phyloP scores from a whole-genome alignment of 2,797 vertebrate genomes.

The Brotula barbata region DNA sequence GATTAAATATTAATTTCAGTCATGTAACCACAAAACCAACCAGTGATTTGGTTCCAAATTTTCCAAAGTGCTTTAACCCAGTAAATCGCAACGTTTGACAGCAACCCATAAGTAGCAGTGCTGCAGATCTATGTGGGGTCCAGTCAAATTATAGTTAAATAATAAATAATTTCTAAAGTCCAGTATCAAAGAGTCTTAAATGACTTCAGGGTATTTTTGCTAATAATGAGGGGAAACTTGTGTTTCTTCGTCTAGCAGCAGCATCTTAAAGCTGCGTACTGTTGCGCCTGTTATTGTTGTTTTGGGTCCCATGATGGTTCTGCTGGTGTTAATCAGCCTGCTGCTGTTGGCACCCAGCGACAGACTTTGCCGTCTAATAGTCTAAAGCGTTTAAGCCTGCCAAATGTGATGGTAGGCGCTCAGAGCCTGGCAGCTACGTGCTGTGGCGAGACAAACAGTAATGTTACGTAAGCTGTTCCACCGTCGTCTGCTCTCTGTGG shows the following conservation, averaged over 20 bases:
- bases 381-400: slow-evolving; percentile 4
- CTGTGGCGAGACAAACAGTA: slow-evolving; percentile 10
- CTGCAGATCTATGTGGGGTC: too few species aligned
- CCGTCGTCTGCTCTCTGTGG: not conserved
- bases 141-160: too few species aligned
- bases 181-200: too few species aligned
- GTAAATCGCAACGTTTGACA: too few species aligned
- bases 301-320: not conserved
- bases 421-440: slow-evolving; percentile 5
- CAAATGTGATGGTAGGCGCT: slow-evolving; percentile 7
- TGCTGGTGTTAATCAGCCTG: slow-evolving; percentile 11
- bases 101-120: too few species aligned
- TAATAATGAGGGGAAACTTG: not conserved
- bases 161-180: too few species aligned
- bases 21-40: too few species aligned
- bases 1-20: too few species aligned
- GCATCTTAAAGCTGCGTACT: not conserved
- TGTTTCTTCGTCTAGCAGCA: not conserved
- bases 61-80: too few species aligned
- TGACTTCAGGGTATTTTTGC: not conserved
- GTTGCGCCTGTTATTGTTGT: not conserved
- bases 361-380: slow-evolving; percentile 2
- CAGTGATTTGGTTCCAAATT: too few species aligned
- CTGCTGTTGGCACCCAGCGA: slow-evolving; percentile 12
- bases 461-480: not conserved